These are phyloP conservation scores for Heterodera carotae DNA, from an alignment of 1,140 invertebrate species.

Conservation along the genomic window DNA sequence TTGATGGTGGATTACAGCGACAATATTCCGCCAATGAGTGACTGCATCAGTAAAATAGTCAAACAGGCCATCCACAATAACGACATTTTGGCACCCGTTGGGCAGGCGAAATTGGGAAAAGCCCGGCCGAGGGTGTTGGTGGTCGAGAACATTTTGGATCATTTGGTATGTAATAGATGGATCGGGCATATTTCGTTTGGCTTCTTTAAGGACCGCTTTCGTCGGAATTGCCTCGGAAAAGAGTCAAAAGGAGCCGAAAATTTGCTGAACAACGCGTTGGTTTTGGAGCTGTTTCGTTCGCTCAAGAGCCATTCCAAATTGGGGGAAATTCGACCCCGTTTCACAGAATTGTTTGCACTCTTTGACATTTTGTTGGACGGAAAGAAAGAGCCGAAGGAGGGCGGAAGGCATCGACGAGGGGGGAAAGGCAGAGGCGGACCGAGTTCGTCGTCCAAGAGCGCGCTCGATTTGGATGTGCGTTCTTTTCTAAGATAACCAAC, in stretches of 20 bases:
- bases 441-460: background rate
- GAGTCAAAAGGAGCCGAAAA: conserved; percentile 14
- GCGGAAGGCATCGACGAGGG: background rate
- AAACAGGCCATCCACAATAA: background rate
- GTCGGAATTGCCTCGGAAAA: conserved; percentile 24
- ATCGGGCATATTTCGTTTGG: background rate
- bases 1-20: conserved; percentile 21
- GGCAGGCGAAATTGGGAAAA: background rate
- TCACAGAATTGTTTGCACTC: conserved; percentile 24
- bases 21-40: conserved; percentile 21
- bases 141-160: conserved; percentile 23
- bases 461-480: conserved; percentile 21
- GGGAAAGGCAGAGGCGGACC: conserved; percentile 1
- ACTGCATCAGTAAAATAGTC: conserved; percentile 15
- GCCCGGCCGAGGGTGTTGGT: background rate
- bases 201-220: conserved; percentile 20
- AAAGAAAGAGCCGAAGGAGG: conserved; percentile 6
- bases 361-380: conserved; percentile 23
- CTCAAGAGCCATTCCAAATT: conserved; percentile 6
- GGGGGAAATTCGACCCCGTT: background rate
- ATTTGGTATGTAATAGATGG: conserved; percentile 18
- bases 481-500: conserved; percentile 7
- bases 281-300: conserved; percentile 13
- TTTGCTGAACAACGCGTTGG: conserved; percentile 11
- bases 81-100: conserved; percentile 17